Conservation (phyloP, 2,888 invertebrate genomes). For the Odiellus spinosus region DNA sequence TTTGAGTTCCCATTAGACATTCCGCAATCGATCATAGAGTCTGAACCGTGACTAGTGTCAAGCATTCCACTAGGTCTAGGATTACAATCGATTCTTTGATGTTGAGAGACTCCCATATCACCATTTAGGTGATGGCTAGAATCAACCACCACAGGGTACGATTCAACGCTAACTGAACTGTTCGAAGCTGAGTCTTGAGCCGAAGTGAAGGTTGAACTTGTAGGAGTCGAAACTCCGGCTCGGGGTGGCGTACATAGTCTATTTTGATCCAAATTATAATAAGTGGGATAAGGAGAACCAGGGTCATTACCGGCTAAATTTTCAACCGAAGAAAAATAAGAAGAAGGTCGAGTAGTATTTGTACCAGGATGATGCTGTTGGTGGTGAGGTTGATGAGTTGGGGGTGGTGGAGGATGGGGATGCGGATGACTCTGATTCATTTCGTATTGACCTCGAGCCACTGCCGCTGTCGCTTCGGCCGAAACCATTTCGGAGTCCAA, state of each 20-base stretch:
- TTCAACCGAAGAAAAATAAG: slow-evolving; percentile 15
- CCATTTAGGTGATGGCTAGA: slow-evolving; percentile 10
- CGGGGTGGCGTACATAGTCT: slow-evolving; percentile 18
- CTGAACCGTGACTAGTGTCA: too few relatives aligned
- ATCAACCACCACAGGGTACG: slow-evolving; percentile 7
- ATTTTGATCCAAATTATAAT: slow-evolving; percentile 20
- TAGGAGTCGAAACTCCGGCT: slow-evolving; percentile 14
- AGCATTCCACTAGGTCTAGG: too few relatives aligned
- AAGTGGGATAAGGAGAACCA: slow-evolving; percentile 19
- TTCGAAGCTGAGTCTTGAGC: slow-evolving; percentile 16
- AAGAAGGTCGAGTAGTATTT: slow-evolving; percentile 8
- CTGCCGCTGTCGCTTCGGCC: slow-evolving; percentile 10
- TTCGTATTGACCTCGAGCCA: slow-evolving; percentile 14
- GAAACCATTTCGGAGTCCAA: slow-evolving; percentile 18
- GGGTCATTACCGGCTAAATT: slow-evolving; percentile 15
- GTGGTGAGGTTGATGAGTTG: background rate
- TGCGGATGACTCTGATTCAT: slow-evolving; percentile 12
- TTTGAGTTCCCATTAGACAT: too few relatives aligned
- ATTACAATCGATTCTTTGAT: slow-evolving; percentile 2
- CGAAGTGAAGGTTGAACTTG: slow-evolving; percentile 14
- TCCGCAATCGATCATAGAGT: too few relatives aligned
- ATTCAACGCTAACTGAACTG: slow-evolving; percentile 15
- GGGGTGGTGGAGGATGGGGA: slow-evolving; percentile 5
- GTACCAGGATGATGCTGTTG: background rate
- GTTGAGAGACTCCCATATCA: slow-evolving; percentile 6